Conservation (phyloP, 30 jellyfish, hydroid and myxozoan species). For the Hydractinia symbiolongicarpus region DNA sequence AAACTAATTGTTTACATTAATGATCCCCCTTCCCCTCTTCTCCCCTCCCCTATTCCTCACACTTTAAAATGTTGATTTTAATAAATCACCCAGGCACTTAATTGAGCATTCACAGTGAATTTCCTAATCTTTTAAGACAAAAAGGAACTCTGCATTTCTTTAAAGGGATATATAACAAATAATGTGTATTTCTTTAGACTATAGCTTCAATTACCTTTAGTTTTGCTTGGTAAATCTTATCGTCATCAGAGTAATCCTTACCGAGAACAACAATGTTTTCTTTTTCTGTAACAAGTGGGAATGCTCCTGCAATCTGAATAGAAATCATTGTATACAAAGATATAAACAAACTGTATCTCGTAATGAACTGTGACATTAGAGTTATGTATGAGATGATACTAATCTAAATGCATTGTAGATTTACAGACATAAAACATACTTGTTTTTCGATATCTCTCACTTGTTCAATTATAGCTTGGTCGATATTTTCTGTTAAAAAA, state of each 20-base stretch:
- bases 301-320: conserved; percentile 58
- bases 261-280: conserved; percentile 48
- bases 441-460: conserved; percentile 66
- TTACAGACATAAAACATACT: conserved; percentile 14
- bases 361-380: neutral
- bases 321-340: conserved; percentile 2
- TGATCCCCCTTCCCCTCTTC: too few species aligned
- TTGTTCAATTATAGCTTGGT: conserved; percentile 74
- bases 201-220: conserved; percentile 32
- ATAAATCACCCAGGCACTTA: too few species aligned
- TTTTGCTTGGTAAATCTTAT: conserved; percentile 64
- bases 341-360: neutral
- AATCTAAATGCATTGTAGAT: too few species aligned
- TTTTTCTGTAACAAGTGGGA: conserved; percentile 57
- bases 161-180: too few species aligned
- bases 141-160: too few species aligned
- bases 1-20: too few species aligned
- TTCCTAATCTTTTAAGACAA: too few species aligned
- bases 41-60: too few species aligned
- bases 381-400: too few species aligned
- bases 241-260: conserved; percentile 67
- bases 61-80: too few species aligned
- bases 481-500: conserved; percentile 68
- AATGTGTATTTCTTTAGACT: neutral
- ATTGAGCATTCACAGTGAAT: too few species aligned